Evolutionary conservation across 2,113 vertebrate species (phyloP).

Genomic region (Stomatorhinus ivindoensis): DNA sequence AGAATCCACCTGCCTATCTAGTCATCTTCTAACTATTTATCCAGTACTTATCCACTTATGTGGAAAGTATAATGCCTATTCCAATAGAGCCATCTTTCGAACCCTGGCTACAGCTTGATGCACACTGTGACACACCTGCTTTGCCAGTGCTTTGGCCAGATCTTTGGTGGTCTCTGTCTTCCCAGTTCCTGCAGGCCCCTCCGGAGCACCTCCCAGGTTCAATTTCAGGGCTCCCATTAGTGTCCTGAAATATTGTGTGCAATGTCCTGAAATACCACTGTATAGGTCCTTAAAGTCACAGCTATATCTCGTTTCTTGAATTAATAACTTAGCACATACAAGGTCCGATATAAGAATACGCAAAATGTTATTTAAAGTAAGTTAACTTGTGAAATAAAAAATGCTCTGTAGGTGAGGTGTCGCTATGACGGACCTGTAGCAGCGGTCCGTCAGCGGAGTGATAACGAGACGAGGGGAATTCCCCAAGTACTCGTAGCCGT

Average conservation of each 20-base stretch:
- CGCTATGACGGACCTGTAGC: slow-evolving; percentile 69
- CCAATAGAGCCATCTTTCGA: not conserved
- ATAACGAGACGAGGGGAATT: slow-evolving; percentile 84
- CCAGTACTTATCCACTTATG: not conserved
- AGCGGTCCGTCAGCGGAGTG: slow-evolving; percentile 84
- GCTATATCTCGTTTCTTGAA: not conserved
- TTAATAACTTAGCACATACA: not conserved
- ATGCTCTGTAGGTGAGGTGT: not conserved
- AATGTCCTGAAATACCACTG: not conserved
- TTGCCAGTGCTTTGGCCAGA: slow-evolving; percentile 87
- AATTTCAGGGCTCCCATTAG: slow-evolving; percentile 89
- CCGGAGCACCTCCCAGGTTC: slow-evolving; percentile 85
- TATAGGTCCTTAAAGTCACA: not conserved
- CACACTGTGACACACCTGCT: slow-evolving; percentile 66
- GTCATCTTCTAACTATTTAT: not conserved
- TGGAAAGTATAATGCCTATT: not conserved
- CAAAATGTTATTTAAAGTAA: not conserved
- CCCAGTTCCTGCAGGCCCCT: slow-evolving; percentile 90
- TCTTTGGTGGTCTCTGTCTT: slow-evolving; percentile 97
- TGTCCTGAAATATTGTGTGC: slow-evolving; percentile 57
- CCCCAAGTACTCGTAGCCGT: slow-evolving; percentile 90
- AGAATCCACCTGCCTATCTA: not conserved
- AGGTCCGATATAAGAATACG: not conserved
- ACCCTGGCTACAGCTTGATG: not conserved
- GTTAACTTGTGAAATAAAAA: not conserved